Percentiles rank a stretch among this genome's conserved stretches.
Evolutionary conservation across 2,113 vertebrate species (phyloP).

Genomic region (Macrotis lagotis): DNA sequence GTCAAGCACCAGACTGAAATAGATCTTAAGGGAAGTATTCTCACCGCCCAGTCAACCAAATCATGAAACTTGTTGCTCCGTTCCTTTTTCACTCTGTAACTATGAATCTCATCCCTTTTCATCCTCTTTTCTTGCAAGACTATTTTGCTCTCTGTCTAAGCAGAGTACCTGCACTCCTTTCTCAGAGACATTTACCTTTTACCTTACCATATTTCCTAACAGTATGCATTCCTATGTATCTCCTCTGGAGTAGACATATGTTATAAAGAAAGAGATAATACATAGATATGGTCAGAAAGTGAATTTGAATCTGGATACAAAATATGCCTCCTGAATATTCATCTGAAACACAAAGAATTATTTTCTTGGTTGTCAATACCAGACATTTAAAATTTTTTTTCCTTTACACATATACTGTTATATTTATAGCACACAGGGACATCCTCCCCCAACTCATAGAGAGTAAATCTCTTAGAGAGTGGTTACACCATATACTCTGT

Average conservation of each 20-base stretch:
- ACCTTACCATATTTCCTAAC: not conserved
- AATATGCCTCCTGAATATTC: not conserved
- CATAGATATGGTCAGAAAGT: not conserved
- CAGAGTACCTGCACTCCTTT: not conserved
- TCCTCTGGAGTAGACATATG: not conserved
- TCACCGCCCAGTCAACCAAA: not conserved
- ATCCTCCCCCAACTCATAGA: not conserved
- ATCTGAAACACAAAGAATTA: not conserved
- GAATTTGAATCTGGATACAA: not conserved
- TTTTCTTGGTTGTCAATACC: not conserved
- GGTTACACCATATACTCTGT: not conserved
- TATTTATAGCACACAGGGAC: not conserved
- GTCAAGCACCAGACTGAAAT: not conserved
- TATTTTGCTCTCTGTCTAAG: not conserved
- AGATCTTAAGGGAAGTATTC: not conserved
- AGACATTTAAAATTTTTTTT: not conserved
- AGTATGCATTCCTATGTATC: not conserved
- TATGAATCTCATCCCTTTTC: not conserved
- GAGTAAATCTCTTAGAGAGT: not conserved
- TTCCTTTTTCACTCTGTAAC: not conserved
- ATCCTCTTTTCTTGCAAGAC: not conserved
- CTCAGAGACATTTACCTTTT: not conserved
- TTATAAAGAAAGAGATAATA: not conserved
- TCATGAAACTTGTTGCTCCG: not conserved
- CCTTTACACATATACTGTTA: not conserved